Conservation (phyloP, 2,888 invertebrate species). For the Ypsolopha scabrella region DNA sequence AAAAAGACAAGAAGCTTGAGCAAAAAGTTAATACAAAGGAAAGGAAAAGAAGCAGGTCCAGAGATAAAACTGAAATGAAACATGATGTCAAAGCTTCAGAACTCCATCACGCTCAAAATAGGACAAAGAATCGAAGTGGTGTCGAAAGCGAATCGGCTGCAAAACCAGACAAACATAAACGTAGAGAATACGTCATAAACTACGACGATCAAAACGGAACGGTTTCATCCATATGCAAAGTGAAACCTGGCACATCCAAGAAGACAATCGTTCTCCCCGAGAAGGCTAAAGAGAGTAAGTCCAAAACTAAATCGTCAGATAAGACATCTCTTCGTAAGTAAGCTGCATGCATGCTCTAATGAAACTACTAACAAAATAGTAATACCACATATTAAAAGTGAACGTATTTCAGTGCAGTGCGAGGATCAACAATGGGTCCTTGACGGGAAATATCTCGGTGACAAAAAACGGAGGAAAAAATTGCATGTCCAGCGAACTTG, state of each 20-base stretch:
- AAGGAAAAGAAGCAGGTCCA: constrained; percentile 1
- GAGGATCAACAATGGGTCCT: constrained; percentile 41
- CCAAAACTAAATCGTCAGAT: constrained; percentile 35
- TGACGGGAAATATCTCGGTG: constrained; percentile 31
- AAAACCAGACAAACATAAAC: constrained; percentile 19
- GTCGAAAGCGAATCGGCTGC: constrained; percentile 17
- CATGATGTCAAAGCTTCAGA: background rate
- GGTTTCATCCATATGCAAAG: constrained; percentile 54
- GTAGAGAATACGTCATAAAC: constrained; percentile 41
- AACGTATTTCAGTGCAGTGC: constrained; percentile 61
- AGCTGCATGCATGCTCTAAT: constrained; percentile 49
- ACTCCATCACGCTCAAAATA: background rate
- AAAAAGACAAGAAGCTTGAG: background rate
- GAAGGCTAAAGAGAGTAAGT: constrained; percentile 27
- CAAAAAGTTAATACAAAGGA: background rate
- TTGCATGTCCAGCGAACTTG: constrained; percentile 47
- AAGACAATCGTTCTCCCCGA: constrained; percentile 34
- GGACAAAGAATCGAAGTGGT: constrained; percentile 5
- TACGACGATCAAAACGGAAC: constrained; percentile 63
- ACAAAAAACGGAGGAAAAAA: constrained; percentile 44
- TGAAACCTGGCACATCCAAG: constrained; percentile 34
- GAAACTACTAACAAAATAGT: constrained; percentile 17
- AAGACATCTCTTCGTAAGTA: constrained; percentile 60
- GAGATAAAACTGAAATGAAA: background rate
- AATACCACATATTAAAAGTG: constrained; percentile 32